phyloP scores from a whole-genome alignment of 2,113 vertebrate genomes.

The Triplophysa siluroides region DNA sequence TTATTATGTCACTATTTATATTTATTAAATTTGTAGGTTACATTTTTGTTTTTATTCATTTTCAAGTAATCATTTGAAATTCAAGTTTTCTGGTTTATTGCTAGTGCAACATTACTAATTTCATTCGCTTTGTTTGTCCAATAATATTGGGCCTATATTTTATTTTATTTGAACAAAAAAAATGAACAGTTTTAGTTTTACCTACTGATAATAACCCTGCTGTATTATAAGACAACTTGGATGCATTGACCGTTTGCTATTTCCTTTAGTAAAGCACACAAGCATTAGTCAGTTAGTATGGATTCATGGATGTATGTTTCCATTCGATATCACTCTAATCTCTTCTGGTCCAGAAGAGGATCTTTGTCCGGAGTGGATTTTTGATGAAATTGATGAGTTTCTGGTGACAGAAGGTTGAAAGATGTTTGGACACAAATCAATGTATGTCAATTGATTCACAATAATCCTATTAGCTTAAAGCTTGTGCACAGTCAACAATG shows the following conservation, averaged over 20 bases:
- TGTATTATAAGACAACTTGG: not conserved
- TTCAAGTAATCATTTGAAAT: too few relatives aligned
- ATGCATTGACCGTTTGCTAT: not conserved
- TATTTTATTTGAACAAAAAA: too few relatives aligned
- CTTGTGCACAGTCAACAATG: not conserved
- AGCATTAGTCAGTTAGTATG: not conserved
- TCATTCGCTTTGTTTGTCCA: too few relatives aligned
- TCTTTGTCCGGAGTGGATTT: not conserved
- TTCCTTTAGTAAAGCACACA: slow-evolving; percentile 3
- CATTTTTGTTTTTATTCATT: too few relatives aligned
- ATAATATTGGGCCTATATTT: too few relatives aligned
- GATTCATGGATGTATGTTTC: not conserved
- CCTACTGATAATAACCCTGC: not conserved
- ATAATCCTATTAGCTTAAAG: slow-evolving; percentile 33
- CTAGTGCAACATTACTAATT: too few relatives aligned
- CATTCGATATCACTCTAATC: slow-evolving; percentile 6
- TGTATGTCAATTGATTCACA: slow-evolving; percentile 30
- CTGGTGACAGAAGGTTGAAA: not conserved
- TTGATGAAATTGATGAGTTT: not conserved
- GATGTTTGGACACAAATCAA: not conserved
- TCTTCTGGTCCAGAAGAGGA: not conserved
- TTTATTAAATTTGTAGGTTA: too few relatives aligned
- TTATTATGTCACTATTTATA: too few relatives aligned
- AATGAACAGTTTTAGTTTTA: too few relatives aligned
- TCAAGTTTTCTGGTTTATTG: too few relatives aligned